A percentile compares a stretch with the other conserved stretches of the same genome.
Conservation (phyloP, 2,888 invertebrate species). For the Agrotis exclamationis region DNA sequence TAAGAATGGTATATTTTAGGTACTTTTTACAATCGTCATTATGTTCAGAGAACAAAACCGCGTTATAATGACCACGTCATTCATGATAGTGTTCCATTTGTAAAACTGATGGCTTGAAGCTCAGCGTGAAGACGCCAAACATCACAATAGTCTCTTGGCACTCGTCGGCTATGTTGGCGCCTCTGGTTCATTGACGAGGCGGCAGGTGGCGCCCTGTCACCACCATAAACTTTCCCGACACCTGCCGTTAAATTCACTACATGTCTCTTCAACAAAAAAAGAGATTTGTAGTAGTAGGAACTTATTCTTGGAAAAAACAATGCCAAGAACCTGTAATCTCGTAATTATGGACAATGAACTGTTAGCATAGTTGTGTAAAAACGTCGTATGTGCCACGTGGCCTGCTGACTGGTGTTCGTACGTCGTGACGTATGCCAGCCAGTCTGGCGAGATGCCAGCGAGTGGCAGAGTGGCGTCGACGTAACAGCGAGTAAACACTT, state of each 20-base stretch:
- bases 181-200: conserved; percentile 24
- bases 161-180: conserved; percentile 32
- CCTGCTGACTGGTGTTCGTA: conserved; percentile 2
- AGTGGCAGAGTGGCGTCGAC: conserved; percentile 26
- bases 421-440: conserved; percentile 50
- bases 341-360: conserved; percentile 54
- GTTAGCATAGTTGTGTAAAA: conserved; percentile 32
- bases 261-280: not conserved
- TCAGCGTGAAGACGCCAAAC: conserved; percentile 11
- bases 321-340: conserved; percentile 49
- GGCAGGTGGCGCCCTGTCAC: conserved; percentile 38
- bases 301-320: conserved; percentile 33
- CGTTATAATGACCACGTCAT: not conserved
- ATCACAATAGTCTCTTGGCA: conserved; percentile 41
- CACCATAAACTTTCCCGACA: conserved; percentile 1
- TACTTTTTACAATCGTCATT: conserved; percentile 3
- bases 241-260: conserved; percentile 12
- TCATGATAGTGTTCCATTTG: not conserved
- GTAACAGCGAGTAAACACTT: conserved; percentile 55
- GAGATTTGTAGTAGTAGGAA: conserved; percentile 1
- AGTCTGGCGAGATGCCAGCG: conserved; percentile 58
- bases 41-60: not conserved
- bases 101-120: conserved; percentile 18
- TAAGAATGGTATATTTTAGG: no score
- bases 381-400: conserved; percentile 39